A percentile compares a stretch with the other conserved stretches of the same genome.
Evolutionary conservation across 2,888 invertebrate genomes (phyloP).

Genomic region (Dolomedes plantarius): DNA sequence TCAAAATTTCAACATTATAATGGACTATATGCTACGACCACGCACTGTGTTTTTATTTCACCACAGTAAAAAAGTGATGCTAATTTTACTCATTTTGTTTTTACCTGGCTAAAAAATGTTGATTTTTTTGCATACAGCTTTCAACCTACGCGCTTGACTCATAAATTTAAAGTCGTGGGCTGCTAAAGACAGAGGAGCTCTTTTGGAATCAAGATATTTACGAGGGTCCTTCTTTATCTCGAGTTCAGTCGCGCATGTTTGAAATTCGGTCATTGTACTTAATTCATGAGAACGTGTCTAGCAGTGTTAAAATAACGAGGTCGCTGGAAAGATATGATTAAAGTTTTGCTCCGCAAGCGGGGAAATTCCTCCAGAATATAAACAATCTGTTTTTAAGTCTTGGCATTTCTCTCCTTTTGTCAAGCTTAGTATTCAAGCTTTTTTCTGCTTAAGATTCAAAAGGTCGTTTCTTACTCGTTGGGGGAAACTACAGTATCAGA

Average conservation of each 20-base stretch:
- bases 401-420: too few species aligned
- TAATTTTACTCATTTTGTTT: too few species aligned
- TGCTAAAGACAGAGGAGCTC: background rate
- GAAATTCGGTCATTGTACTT: constrained; percentile 21
- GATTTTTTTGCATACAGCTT: background rate
- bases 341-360: too few species aligned
- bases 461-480: too few species aligned
- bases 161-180: constrained; percentile 24
- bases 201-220: background rate
- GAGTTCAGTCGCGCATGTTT: constrained; percentile 8
- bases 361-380: too few species aligned
- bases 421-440: too few species aligned
- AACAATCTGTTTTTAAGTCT: too few species aligned
- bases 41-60: background rate
- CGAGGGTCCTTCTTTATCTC: background rate
- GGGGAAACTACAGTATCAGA: too few species aligned
- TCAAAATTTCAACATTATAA: too few species aligned
- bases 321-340: too few species aligned
- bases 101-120: background rate
- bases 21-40: too few species aligned
- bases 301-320: background rate
- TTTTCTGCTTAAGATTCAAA: too few species aligned
- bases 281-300: background rate
- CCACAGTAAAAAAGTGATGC: background rate
- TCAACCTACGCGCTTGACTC: constrained; percentile 8